Evolutionary conservation across 2,113 vertebrate genomes (phyloP).

Genomic region (Sander lucioperca): DNA sequence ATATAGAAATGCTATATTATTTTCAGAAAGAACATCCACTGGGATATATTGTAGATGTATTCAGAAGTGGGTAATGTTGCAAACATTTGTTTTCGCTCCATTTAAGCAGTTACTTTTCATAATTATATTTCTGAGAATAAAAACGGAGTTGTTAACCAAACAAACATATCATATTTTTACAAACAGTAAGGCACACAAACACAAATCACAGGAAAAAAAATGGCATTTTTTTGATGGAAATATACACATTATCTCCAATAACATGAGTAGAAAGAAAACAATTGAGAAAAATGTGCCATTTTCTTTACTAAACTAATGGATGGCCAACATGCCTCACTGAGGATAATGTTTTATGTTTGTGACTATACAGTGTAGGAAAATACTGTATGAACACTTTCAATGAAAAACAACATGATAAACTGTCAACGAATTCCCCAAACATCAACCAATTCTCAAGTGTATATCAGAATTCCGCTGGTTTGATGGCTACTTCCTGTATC

Average conservation of each 20-base stretch:
- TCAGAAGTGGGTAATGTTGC: neutral
- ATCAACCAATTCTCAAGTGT: conserved; percentile 2
- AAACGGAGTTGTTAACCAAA: neutral
- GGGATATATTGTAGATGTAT: neutral
- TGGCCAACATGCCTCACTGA: conserved; percentile 32
- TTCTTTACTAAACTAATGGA: conserved; percentile 36
- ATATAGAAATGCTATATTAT: conserved; percentile 16
- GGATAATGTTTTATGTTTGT: neutral
- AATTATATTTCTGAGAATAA: neutral
- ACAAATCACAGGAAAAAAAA: conserved; percentile 18
- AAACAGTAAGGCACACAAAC: conserved; percentile 39
- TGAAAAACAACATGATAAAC: conserved; percentile 22
- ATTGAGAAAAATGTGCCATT: conserved; percentile 10
- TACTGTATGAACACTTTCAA: neutral
- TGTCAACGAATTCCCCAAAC: neutral
- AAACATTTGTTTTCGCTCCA: neutral
- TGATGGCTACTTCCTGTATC: conserved; percentile 12
- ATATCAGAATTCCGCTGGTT: neutral
- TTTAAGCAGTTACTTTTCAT: neutral
- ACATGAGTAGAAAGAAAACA: conserved; percentile 15
- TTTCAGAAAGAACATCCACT: conserved; percentile 13
- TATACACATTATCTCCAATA: conserved; percentile 15
- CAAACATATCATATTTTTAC: neutral
- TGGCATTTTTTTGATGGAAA: conserved; percentile 32
- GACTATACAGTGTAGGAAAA: conserved; percentile 4